Evolutionary conservation across 2,888 invertebrate species (phyloP).

Genomic region (Diabrotica balteata): DNA sequence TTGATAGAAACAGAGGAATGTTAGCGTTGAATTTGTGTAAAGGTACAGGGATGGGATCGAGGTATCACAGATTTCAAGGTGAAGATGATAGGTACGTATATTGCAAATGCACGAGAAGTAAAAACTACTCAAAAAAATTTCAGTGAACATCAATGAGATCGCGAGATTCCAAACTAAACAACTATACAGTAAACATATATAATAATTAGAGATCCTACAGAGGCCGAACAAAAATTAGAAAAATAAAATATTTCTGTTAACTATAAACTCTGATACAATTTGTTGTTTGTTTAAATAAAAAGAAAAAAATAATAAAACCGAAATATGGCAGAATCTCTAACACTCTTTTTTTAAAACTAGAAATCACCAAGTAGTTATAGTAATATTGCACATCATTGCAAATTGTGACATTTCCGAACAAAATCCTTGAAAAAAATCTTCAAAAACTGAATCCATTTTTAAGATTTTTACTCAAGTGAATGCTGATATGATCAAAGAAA

Average conservation of each 20-base stretch:
- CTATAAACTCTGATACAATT: constrained; percentile 10
- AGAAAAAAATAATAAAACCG: constrained; percentile 35
- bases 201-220: constrained; percentile 48
- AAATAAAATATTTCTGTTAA: constrained; percentile 33
- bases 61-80: constrained; percentile 54
- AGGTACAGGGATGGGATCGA: constrained; percentile 27
- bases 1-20: neutral
- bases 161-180: constrained; percentile 46
- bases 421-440: constrained; percentile 30
- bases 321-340: constrained; percentile 44
- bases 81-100: constrained; percentile 43
- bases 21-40: constrained; percentile 8
- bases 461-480: neutral
- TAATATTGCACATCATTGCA: constrained; percentile 50
- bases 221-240: constrained; percentile 34
- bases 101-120: constrained; percentile 40
- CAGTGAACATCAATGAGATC: constrained; percentile 52
- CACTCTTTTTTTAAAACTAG: constrained; percentile 36
- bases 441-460: neutral
- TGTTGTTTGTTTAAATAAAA: constrained; percentile 34
- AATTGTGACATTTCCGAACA: constrained; percentile 40
- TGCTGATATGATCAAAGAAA: neutral
- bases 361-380: constrained; percentile 38
- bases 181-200: constrained; percentile 41
- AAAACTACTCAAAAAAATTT: constrained; percentile 38